These are phyloP conservation scores for Trachelipus rathkii DNA, from an alignment of 1,140 invertebrate genomes.

Conservation along the genomic window DNA sequence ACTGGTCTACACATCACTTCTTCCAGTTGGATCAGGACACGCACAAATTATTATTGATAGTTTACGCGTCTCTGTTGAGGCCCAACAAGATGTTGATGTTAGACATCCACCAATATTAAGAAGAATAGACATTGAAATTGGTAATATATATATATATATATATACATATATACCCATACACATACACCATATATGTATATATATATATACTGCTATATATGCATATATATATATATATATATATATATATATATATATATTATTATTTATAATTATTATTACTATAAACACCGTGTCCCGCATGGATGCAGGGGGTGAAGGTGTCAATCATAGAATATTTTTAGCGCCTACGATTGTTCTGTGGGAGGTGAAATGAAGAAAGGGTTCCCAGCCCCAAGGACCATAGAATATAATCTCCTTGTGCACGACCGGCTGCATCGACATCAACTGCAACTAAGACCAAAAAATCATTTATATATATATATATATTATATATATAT, in stretches of 20 bases:
- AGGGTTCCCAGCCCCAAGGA: too few relatives aligned
- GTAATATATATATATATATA: not conserved
- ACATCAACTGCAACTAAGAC: too few relatives aligned
- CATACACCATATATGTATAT: not conserved
- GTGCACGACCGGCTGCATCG: too few relatives aligned
- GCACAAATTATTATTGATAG: not conserved
- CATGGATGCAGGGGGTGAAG: too few relatives aligned
- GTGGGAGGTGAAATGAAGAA: too few relatives aligned
- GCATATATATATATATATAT: not conserved
- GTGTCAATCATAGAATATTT: too few relatives aligned
- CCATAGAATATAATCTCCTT: too few relatives aligned
- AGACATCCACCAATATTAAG: not conserved
- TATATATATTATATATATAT: too few relatives aligned
- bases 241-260: not conserved
- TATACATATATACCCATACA: not conserved
- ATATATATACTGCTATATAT: slow-evolving; percentile 7
- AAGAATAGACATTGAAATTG: not conserved
- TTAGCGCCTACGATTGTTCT: too few relatives aligned
- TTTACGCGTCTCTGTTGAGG: not conserved
- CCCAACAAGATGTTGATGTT: not conserved
- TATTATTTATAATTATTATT: not conserved
- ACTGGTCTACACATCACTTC: not conserved
- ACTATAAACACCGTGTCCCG: too few relatives aligned
- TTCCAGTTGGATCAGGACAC: not conserved
- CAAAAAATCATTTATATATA: too few relatives aligned